Conservation (phyloP, 2,797 vertebrate genomes). For the Nyctibius grandis region DNA sequence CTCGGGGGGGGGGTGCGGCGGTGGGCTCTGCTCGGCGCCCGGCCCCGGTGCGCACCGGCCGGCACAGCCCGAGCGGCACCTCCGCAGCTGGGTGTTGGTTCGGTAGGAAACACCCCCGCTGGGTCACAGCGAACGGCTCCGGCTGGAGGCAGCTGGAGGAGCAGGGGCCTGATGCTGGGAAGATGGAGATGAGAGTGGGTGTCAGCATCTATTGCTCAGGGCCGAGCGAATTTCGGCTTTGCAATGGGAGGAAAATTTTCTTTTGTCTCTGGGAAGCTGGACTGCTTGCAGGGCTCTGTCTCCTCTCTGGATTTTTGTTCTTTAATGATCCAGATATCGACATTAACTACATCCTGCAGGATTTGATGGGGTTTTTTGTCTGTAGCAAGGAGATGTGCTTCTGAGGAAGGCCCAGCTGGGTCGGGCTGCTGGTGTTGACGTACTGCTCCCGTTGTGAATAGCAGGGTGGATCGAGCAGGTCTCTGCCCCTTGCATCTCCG, state of each 20-base stretch:
- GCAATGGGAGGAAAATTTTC: background rate
- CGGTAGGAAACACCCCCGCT: too few relatives aligned
- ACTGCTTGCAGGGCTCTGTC: background rate
- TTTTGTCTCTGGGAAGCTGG: slow-evolving; percentile 4
- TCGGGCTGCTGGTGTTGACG: accelerated
- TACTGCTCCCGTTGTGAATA: accelerated
- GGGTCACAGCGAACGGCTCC: too few relatives aligned
- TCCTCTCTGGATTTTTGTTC: background rate
- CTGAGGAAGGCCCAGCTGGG: background rate
- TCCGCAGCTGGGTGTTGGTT: background rate
- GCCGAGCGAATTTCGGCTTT: background rate
- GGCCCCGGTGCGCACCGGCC: background rate
- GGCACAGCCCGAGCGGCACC: background rate
- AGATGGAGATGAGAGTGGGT: background rate
- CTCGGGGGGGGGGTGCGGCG: background rate
- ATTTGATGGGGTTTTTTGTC: background rate
- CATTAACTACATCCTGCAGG: background rate
- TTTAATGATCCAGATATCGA: background rate
- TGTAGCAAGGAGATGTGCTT: background rate
- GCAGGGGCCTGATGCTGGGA: background rate
- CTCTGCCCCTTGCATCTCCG: background rate
- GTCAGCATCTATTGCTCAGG: accelerated
- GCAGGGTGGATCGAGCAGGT: background rate
- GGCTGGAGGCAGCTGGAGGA: background rate
- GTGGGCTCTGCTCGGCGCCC: background rate